phyloP scores from a whole-genome alignment of 2,113 vertebrate species.

The Gymnogyps californianus region DNA sequence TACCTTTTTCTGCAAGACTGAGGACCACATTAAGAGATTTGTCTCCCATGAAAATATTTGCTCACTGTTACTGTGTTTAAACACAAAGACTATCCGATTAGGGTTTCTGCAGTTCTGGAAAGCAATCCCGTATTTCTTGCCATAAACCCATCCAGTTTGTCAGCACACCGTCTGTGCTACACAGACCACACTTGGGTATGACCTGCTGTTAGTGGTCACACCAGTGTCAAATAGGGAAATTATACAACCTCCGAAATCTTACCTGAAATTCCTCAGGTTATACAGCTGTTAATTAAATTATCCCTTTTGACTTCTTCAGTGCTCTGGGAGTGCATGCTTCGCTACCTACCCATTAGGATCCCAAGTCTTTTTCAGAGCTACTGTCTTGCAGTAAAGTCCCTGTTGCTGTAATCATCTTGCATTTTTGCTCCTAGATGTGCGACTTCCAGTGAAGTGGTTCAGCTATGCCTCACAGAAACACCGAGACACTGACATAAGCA shows the following conservation, averaged over 20 bases:
- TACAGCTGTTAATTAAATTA: background rate
- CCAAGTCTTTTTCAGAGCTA: background rate
- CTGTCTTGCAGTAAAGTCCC: background rate
- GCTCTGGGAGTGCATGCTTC: background rate
- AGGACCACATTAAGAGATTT: background rate
- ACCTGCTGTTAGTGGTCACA: background rate
- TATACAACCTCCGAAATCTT: background rate
- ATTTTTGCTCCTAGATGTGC: background rate
- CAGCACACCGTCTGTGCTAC: accelerated
- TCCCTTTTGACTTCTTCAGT: background rate
- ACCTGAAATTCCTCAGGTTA: background rate
- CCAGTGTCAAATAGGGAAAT: background rate
- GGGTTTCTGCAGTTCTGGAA: background rate
- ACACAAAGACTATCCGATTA: background rate
- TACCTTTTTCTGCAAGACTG: background rate
- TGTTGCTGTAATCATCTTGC: background rate
- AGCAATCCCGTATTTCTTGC: background rate
- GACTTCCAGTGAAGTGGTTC: background rate
- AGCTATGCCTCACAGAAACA: background rate
- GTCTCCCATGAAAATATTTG: background rate
- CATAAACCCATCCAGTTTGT: background rate
- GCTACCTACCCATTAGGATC: background rate
- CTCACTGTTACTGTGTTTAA: background rate
- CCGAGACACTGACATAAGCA: accelerated
- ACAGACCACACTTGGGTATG: accelerated